These are phyloP conservation scores for Ethmia dodecea DNA, from an alignment of 2,888 invertebrate species.

Conservation along the genomic window DNA sequence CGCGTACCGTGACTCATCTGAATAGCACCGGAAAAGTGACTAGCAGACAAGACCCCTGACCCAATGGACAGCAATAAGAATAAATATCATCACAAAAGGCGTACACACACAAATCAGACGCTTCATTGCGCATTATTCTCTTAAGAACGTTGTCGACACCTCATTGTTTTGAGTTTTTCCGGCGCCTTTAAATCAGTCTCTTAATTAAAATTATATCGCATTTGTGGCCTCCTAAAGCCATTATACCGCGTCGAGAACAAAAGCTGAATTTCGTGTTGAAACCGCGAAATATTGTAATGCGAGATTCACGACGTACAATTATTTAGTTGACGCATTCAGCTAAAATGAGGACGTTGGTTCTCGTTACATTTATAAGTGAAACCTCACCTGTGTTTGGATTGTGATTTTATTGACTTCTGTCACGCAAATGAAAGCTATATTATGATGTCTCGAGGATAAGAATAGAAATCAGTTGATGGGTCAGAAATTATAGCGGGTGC, in stretches of 20 bases:
- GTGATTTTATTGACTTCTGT: conserved; percentile 5
- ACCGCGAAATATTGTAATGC: conserved; percentile 61
- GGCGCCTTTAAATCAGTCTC: conserved; percentile 58
- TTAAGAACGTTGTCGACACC: conserved; percentile 52
- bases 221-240: conserved; percentile 65
- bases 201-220: conserved; percentile 71
- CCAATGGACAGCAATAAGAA: too few relatives aligned
- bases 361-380: conserved; percentile 20
- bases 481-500: conserved; percentile 42
- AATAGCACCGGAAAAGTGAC: too few relatives aligned
- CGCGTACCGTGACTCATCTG: too few relatives aligned
- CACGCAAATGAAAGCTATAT: conserved; percentile 9
- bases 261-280: conserved; percentile 65
- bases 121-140: conserved; percentile 64
- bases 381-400: conserved; percentile 22
- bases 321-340: conserved; percentile 45
- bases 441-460: conserved; percentile 3
- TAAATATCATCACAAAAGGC: conserved; percentile 19
- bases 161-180: conserved; percentile 72
- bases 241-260: conserved; percentile 59
- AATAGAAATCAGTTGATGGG: conserved; percentile 34
- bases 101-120: conserved; percentile 49
- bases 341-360: conserved; percentile 40
- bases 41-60: too few relatives aligned
- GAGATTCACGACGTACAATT: conserved; percentile 44